Evolutionary conservation across 2,797 vertebrate species (phyloP).

Genomic region (Poecilia picta): DNA sequence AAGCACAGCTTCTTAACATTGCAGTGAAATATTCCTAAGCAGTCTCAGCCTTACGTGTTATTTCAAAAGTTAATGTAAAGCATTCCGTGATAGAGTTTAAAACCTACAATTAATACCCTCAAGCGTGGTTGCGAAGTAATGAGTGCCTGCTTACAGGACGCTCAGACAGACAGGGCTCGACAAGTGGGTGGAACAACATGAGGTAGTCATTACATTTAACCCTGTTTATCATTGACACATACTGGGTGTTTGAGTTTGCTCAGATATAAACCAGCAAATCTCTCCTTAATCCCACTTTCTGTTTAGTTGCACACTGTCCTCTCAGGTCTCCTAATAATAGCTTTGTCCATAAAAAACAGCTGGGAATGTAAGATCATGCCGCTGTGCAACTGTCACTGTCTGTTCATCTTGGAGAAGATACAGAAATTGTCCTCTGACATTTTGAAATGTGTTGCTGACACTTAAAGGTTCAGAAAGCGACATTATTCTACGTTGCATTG

Average conservation of each 20-base stretch:
- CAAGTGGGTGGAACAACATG: conserved; percentile 24
- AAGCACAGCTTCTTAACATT: not conserved
- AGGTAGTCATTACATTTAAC: conserved; percentile 12
- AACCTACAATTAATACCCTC: conserved; percentile 9
- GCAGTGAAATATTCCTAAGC: not conserved
- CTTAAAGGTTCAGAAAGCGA: conserved; percentile 5
- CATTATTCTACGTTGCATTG: conserved; percentile 4
- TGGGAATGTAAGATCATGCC: not conserved
- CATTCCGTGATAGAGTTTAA: not conserved
- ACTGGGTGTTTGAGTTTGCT: conserved; percentile 11
- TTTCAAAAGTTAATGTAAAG: not conserved
- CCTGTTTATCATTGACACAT: conserved; percentile 28
- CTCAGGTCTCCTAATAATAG: conserved; percentile 41
- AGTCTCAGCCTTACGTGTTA: not conserved
- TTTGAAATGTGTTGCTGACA: not conserved
- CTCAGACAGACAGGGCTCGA: conserved; percentile 21
- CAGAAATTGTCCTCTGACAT: not conserved
- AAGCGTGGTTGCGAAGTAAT: not conserved
- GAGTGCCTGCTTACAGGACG: not conserved
- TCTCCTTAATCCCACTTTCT: conserved; percentile 31
- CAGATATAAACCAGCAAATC: conserved; percentile 39
- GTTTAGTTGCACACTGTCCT: conserved; percentile 22
- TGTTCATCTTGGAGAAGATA: not conserved
- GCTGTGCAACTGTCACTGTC: not conserved
- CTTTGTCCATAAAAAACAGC: conserved; percentile 22